Conservation (phyloP, 2,113 vertebrate species). For the Podilymbus podiceps region DNA sequence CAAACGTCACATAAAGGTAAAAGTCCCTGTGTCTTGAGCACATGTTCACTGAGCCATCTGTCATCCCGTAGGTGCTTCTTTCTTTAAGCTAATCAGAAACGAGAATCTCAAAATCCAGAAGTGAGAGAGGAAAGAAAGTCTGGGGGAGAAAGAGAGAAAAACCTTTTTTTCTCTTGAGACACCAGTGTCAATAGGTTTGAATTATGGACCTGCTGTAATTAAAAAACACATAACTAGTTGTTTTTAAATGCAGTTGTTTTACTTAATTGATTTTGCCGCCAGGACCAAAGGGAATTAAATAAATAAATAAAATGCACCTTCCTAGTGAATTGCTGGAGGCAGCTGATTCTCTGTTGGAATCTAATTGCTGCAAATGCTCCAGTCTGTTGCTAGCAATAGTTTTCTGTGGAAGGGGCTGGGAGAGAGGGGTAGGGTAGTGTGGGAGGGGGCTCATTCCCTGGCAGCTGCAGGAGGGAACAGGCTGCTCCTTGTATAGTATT, state of each 20-base stretch:
- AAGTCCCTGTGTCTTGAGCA: neutral
- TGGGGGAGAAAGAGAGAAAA: neutral
- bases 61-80: neutral
- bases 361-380: slow-evolving; percentile 67
- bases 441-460: slow-evolving; percentile 38
- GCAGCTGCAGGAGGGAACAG: slow-evolving; percentile 65
- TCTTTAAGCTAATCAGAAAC: neutral
- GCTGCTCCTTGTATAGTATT: slow-evolving; percentile 61
- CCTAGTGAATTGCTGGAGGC: slow-evolving; percentile 57
- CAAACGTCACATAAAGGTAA: neutral
- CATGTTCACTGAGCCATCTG: neutral
- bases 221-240: slow-evolving; percentile 71
- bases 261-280: slow-evolving; percentile 76
- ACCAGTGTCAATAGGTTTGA: slow-evolving; percentile 63
- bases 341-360: slow-evolving; percentile 62
- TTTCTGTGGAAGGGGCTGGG: slow-evolving; percentile 32
- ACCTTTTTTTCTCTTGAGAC: slow-evolving; percentile 42
- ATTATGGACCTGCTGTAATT: slow-evolving; percentile 72
- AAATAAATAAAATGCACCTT: neutral
- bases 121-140: neutral
- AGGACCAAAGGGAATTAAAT: slow-evolving; percentile 10
- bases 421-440: slow-evolving; percentile 9
- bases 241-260: slow-evolving; percentile 77
- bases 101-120: neutral
- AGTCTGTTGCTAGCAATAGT: slow-evolving; percentile 51